phyloP scores from a whole-genome alignment of 2,888 invertebrate species.

The Mythimna pallens region DNA sequence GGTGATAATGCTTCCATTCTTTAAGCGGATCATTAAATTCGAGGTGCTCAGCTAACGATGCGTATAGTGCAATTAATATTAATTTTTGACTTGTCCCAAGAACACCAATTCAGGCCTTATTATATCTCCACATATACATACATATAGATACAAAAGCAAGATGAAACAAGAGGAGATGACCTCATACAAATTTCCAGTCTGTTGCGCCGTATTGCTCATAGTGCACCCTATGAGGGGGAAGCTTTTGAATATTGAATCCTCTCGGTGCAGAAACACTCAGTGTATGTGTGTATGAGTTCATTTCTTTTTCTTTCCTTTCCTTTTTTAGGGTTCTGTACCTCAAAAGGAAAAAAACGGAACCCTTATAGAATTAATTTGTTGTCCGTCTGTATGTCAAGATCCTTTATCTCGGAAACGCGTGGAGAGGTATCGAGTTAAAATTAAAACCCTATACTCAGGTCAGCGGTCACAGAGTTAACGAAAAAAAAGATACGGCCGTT shows the following conservation, averaged over 20 bases:
- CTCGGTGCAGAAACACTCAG: not conserved
- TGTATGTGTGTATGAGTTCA: no score
- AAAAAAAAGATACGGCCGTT: no score
- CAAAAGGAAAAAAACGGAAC: no score
- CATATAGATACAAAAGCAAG: not conserved
- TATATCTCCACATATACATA: no score
- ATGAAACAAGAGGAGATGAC: not conserved
- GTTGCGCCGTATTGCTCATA: not conserved
- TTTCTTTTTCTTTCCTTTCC: no score
- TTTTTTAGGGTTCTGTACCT: no score
- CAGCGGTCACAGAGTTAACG: no score
- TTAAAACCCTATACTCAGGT: no score
- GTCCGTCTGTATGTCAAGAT: no score
- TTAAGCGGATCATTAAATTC: slow-evolving; percentile 28
- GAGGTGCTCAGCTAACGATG: slow-evolving; percentile 6
- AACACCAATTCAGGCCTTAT: not conserved
- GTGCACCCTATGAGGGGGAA: not conserved
- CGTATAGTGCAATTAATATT: slow-evolving; percentile 1
- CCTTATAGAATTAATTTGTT: no score
- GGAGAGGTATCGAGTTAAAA: no score
- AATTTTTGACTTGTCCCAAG: not conserved
- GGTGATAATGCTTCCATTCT: slow-evolving; percentile 47
- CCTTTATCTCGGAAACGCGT: no score
- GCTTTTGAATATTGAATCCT: not conserved
- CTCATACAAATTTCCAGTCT: not conserved